Evolutionary conservation across 2,113 vertebrate species (phyloP), one percentile per base, ranked within the genome.

Genomic region (Rhinolophus sinicus): DNA sequence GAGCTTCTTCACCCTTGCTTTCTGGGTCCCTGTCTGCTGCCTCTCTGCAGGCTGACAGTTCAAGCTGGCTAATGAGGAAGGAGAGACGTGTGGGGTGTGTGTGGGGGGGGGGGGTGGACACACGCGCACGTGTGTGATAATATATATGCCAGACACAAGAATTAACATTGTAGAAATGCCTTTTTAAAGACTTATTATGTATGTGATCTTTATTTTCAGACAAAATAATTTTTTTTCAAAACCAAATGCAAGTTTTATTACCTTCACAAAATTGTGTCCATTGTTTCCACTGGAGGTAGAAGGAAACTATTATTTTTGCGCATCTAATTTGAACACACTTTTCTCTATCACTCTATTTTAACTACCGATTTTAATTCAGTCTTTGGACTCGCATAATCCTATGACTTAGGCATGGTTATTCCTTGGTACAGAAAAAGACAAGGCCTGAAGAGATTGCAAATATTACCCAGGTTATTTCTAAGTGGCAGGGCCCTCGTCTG

Each of bases 1-100:
- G 90, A 96, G 90, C 91, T 92, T 94, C 97, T 88, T 94, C 78
- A 88, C 94, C 93, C 95, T 90, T 44, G 88, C 69, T 97, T 97
- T 91, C 95, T 83, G 85, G 93, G 94, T 90, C 85, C 54, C 88
- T 95, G 81, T 87, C 93, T 96, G 97, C 64, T 86, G 81, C 95
- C 56, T 93, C 62, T 94, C 77, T 96, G 54, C 72, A 64, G 75
- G 88, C 94, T 94, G 81, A 88, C 22, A 40, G 50, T 82, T 92
- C 93, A 80, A 65, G 82, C 86, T 92, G 62, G 76, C 28, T 95
- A 96, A 81, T 88, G 81, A 97, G 93, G 76, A 82, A 85, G 73
- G 56, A 60, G 87, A 75, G 26, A 16, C 0, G 28, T 76, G 73
- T 15, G 15, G 3, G 12, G 33, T 69, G n/a, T 52, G 50, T 18